Evolutionary conservation across 2,888 invertebrate genomes (phyloP).

Genomic region (Xanthorhoe designata): DNA sequence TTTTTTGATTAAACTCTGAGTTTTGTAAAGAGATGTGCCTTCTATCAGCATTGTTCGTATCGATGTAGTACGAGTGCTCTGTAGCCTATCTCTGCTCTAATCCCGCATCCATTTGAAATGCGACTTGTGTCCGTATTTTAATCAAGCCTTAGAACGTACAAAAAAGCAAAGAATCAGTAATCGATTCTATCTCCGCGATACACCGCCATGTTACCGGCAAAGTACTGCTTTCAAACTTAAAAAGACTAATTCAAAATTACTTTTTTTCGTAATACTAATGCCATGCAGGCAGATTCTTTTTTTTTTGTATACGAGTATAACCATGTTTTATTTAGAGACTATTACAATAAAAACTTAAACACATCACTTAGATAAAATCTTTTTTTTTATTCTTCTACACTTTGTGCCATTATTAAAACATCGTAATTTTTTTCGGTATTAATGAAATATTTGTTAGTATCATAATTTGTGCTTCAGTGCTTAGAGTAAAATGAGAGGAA

Average conservation of each 20-base stretch:
- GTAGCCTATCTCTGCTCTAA: conserved; percentile 1
- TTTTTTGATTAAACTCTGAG: not conserved
- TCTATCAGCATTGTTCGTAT: not conserved
- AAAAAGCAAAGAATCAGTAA: conserved; percentile 32
- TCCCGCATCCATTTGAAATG: conserved; percentile 28
- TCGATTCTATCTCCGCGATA: conserved; percentile 24
- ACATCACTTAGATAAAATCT: too few species aligned
- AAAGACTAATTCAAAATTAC: conserved; percentile 21
- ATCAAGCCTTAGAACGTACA: conserved; percentile 30
- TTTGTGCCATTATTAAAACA: too few species aligned
- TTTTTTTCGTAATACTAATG: not conserved
- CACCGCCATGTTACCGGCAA: conserved; percentile 7
- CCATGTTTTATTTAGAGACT: too few species aligned
- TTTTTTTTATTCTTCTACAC: too few species aligned
- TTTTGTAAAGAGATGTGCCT: conserved; percentile 1
- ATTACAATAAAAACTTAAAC: too few species aligned
- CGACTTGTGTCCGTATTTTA: conserved; percentile 35
- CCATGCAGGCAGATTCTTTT: not conserved
- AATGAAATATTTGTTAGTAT: not conserved
- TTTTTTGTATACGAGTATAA: too few species aligned
- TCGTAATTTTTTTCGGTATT: not conserved
- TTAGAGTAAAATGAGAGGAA: conserved; percentile 1
- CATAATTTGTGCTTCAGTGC: too few species aligned
- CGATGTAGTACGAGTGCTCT: conserved; percentile 6
- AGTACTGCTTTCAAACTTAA: conserved; percentile 17